These are phyloP conservation scores for Ennomos fuscantarius DNA, from an alignment of 2,888 invertebrate species.

Conservation along the genomic window DNA sequence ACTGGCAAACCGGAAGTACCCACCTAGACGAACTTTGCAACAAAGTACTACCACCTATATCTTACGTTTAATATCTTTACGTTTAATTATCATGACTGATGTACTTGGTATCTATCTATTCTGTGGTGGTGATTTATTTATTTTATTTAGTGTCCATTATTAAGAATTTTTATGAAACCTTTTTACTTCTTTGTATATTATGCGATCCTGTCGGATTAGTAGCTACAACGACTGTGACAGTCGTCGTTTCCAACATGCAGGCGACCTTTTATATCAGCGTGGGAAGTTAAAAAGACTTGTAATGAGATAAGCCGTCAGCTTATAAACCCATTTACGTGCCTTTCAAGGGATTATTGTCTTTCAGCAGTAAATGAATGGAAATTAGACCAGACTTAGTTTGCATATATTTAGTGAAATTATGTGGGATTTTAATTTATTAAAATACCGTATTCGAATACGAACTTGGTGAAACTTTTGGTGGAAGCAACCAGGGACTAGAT, in stretches of 20 bases:
- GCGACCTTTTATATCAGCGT: slow-evolving; percentile 6
- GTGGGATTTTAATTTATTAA: slow-evolving; percentile 1
- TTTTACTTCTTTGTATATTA: no score
- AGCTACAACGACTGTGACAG: neutral
- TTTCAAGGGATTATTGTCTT: slow-evolving; percentile 11
- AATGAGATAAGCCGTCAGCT: slow-evolving; percentile 18
- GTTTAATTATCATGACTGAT: no score
- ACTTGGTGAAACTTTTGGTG: neutral
- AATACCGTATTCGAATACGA: slow-evolving; percentile 3
- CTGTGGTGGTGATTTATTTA: no score
- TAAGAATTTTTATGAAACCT: no score
- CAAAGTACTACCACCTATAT: no score
- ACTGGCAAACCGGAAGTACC: no score
- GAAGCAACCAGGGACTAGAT: no score
- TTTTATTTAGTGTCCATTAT: no score
- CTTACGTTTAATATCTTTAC: no score
- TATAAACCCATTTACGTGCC: slow-evolving; percentile 4
- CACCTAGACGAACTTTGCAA: no score
- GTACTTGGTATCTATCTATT: no score
- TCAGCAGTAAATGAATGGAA: slow-evolving; percentile 2
- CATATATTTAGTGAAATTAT: slow-evolving; percentile 13
- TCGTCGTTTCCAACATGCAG: neutral
- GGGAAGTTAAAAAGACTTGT: slow-evolving; percentile 20
- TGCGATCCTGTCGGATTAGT: neutral
- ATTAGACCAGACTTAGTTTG: slow-evolving; percentile 19